These are phyloP conservation scores for Hololepta plana DNA, from an alignment of 2,888 invertebrate species.

Conservation along the genomic window DNA sequence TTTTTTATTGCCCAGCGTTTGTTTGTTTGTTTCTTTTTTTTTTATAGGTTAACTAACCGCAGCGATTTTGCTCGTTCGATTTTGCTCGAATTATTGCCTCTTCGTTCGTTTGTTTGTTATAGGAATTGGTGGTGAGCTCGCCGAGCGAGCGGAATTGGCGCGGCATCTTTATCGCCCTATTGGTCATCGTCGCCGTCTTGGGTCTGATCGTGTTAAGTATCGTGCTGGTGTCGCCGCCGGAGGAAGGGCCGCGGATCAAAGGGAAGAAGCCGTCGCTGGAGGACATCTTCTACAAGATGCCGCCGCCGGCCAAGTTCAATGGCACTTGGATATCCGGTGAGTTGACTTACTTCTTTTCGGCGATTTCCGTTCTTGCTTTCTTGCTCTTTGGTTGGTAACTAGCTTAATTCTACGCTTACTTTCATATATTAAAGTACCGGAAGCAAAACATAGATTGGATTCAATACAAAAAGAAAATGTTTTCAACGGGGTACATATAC, in stretches of 20 bases:
- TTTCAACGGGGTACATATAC: too few species aligned
- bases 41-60: neutral
- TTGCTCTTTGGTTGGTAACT: neutral
- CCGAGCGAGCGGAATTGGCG: conserved; percentile 86
- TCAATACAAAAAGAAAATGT: too few species aligned
- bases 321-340: conserved; percentile 59
- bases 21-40: too few species aligned
- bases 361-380: neutral
- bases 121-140: conserved; percentile 80
- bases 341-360: too few species aligned
- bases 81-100: too few species aligned
- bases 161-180: conserved; percentile 78
- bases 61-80: too few species aligned
- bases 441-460: too few species aligned
- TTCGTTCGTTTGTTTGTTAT: conserved; percentile 23
- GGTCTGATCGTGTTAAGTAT: conserved; percentile 84
- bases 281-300: conserved; percentile 38
- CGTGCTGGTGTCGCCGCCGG: conserved; percentile 67
- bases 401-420: neutral
- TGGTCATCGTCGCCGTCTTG: conserved; percentile 78
- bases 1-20: neutral
- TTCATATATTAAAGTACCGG: too few species aligned
- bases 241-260: conserved; percentile 48
- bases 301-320: conserved; percentile 43
- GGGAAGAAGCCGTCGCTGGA: conserved; percentile 50